Evolutionary conservation across 2,113 vertebrate species (phyloP).

Genomic region (Mungos mungo): DNA sequence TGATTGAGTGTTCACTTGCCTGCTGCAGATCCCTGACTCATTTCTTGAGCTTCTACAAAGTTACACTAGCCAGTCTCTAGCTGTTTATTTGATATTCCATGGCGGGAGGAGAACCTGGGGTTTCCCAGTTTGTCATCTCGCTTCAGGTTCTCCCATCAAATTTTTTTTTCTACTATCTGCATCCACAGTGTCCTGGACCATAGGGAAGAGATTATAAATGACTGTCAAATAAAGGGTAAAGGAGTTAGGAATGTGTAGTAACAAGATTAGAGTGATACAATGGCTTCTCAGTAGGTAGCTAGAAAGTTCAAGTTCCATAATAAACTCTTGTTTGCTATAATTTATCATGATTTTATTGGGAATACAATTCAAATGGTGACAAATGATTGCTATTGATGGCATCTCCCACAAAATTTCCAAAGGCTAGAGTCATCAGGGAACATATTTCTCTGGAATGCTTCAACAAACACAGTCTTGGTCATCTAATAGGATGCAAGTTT

Average conservation of each 20-base stretch:
- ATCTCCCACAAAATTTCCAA: not conserved
- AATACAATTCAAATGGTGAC: not conserved
- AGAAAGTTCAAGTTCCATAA: not conserved
- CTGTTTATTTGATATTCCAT: not conserved
- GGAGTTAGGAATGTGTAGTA: not conserved
- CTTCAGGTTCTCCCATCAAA: not conserved
- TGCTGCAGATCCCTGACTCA: not conserved
- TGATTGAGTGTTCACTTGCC: not conserved
- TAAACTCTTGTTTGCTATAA: not conserved
- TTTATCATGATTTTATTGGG: not conserved
- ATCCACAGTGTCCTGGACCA: not conserved
- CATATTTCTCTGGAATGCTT: not conserved
- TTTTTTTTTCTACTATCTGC: not conserved
- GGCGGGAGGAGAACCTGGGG: accelerated
- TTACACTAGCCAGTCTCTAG: not conserved
- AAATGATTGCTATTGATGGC: not conserved
- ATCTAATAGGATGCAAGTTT: not conserved
- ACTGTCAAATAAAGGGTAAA: not conserved
- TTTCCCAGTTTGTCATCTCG: not conserved
- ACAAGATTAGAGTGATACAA: not conserved
- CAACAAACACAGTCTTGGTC: not conserved
- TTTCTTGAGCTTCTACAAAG: not conserved
- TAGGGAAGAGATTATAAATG: not conserved
- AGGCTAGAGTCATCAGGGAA: not conserved
- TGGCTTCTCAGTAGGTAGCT: not conserved